Evolutionary conservation across 64 coral and sea anemone species (phyloP).

Genomic region (Montipora capricornis): DNA sequence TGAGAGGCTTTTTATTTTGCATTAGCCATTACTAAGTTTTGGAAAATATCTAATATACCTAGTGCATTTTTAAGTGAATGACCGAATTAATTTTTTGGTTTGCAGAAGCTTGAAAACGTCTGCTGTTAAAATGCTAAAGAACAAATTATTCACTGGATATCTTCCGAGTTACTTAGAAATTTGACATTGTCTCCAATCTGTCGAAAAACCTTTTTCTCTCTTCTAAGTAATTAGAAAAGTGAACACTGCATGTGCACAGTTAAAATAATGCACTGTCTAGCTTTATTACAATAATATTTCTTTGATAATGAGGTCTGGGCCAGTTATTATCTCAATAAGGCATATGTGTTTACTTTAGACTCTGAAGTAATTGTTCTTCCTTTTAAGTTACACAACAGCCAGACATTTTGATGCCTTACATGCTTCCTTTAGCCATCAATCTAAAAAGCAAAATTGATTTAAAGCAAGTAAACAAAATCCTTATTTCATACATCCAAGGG

Average conservation of each 20-base stretch:
- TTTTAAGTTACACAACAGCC: background rate
- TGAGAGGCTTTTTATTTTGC: background rate
- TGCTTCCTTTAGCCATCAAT: background rate
- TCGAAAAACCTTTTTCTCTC: conserved; percentile 35
- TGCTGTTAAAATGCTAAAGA: conserved; percentile 6
- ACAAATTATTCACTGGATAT: background rate
- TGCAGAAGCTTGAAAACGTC: background rate
- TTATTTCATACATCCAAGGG: background rate
- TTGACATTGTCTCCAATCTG: conserved; percentile 11
- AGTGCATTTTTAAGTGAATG: background rate
- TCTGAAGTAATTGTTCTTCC: background rate
- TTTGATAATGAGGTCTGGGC: background rate
- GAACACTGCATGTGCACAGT: background rate
- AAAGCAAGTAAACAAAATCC: background rate
- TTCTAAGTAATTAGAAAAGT: conserved; percentile 5
- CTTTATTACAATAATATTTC: background rate
- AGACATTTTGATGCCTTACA: too few relatives aligned
- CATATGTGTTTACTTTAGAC: background rate
- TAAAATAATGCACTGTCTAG: background rate
- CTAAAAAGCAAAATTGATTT: background rate
- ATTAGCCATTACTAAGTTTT: background rate
- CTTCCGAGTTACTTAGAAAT: background rate
- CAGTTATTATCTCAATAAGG: background rate
- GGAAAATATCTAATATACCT: background rate
- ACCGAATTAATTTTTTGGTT: too few relatives aligned